A percentile compares a stretch with the other conserved stretches of the same genome.
phyloP scores from a whole-genome alignment of 2,888 invertebrate genomes.

The Brachylomia viminalis region DNA sequence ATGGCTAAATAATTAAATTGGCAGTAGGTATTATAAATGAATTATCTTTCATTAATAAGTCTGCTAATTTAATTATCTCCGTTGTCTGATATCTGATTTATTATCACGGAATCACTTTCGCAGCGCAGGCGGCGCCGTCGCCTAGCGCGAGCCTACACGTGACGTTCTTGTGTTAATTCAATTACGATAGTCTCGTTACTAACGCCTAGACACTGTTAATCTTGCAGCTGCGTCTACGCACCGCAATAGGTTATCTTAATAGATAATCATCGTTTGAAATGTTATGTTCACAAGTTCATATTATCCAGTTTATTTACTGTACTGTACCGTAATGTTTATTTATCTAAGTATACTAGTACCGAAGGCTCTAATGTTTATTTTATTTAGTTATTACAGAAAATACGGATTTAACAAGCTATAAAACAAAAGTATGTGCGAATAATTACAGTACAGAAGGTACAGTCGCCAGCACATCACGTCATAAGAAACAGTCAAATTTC shows the following conservation, averaged over 20 bases:
- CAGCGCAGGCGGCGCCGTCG: slow-evolving; percentile 54
- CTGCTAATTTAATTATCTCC: slow-evolving; percentile 65
- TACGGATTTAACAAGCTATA: background rate
- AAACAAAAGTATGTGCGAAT: background rate
- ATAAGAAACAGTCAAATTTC: too few species aligned
- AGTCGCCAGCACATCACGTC: too few species aligned
- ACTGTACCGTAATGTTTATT: slow-evolving; percentile 25
- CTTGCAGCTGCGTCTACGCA: slow-evolving; percentile 41
- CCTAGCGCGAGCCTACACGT: slow-evolving; percentile 60
- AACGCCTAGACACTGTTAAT: slow-evolving; percentile 60
- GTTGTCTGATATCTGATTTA: slow-evolving; percentile 72
- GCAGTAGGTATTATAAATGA: background rate
- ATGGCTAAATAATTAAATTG: slow-evolving; percentile 6
- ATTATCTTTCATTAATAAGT: slow-evolving; percentile 44
- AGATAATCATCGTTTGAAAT: slow-evolving; percentile 48
- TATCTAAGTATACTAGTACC: background rate
- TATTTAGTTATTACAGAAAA: slow-evolving; percentile 12
- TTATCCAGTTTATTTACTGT: slow-evolving; percentile 23
- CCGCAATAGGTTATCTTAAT: slow-evolving; percentile 50
- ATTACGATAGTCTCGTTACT: slow-evolving; percentile 70
- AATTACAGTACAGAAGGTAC: background rate
- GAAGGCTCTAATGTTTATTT: slow-evolving; percentile 9
- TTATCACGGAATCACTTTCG: slow-evolving; percentile 73
- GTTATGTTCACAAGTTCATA: slow-evolving; percentile 24
- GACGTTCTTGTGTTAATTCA: slow-evolving; percentile 71